These are phyloP conservation scores for Phenganax stokvisi DNA, from an alignment of 92 coral and sea anemone genomes.

Conservation along the genomic window DNA sequence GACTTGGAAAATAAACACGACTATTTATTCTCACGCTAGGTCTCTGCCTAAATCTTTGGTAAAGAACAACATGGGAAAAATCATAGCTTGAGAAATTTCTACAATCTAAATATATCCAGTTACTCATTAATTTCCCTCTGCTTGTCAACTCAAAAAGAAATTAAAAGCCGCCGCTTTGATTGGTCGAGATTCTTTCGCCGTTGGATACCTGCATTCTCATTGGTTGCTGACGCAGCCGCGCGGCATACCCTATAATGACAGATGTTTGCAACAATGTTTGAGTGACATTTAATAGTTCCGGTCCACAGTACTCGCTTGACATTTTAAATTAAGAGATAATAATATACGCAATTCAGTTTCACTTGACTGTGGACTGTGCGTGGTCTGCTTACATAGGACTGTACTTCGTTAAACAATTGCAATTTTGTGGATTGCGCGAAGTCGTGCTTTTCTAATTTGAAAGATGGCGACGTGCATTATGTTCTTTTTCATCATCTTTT, in stretches of 20 bases:
- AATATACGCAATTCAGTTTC: constrained; percentile 31
- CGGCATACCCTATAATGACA: constrained; percentile 8
- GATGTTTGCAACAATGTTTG: constrained; percentile 43
- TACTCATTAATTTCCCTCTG: constrained; percentile 20
- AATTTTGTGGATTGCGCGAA: not conserved
- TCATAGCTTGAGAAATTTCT: constrained; percentile 9
- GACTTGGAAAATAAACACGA: not conserved
- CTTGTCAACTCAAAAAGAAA: constrained; percentile 22
- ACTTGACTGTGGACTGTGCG: constrained; percentile 11
- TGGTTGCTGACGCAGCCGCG: constrained; percentile 13
- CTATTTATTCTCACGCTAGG: constrained; percentile 26
- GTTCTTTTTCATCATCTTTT: not conserved
- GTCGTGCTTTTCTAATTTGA: not conserved
- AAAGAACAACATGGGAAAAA: not conserved
- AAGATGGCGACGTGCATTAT: constrained; percentile 18
- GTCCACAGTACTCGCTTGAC: constrained; percentile 37
- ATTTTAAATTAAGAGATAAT: constrained; percentile 43
- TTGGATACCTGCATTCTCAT: constrained; percentile 11
- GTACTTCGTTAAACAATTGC: not conserved
- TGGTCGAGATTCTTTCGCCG: constrained; percentile 27
- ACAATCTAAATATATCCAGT: constrained; percentile 19
- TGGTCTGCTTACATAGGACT: not conserved
- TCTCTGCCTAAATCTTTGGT: not conserved
- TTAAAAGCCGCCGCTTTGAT: constrained; percentile 4
- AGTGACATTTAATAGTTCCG: constrained; percentile 41